Evolutionary conservation across 2,888 invertebrate species (phyloP), one percentile per base, ranked within the genome.

Genomic region (Polymixis flavicincta): DNA sequence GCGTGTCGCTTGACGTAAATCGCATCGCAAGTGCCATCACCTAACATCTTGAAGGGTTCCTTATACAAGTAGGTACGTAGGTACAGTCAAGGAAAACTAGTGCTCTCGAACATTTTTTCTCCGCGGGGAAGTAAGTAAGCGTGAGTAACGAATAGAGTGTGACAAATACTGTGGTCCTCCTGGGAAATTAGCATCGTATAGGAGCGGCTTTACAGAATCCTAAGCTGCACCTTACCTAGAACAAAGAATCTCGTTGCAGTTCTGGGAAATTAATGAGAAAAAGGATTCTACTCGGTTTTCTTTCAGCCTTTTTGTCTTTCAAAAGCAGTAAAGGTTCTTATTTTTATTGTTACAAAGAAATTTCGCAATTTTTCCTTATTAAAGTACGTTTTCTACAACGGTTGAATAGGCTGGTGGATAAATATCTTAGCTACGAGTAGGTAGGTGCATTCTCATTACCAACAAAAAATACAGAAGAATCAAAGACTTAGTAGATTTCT

Each of bases 151-250:
- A 90, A 91, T 89, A 89, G 85, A 91, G 85, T 87, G 89, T 91
- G 92, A 93, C 92, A 92, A 93, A 91, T 91, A 86, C 85, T 84
- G 74, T 69, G 63, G 68, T 66, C 70, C 93, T 82, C 91, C 0
- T 70, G 93, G 93, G 93, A 93, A 93, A 94, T 94, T 91, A 93
- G 84, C 66, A 72, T 48, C 70, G 77, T 82, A 84, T 85, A 76
- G 80, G 78, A 80, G 74, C 25, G 77, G 80, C 84, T 87, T 84
- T 73, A 66, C 83, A 80, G 90, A 87, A 90, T 78, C 77, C 77
- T 73, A 79, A 81, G 76, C 67, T 86, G 74, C 76, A 81, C 80
- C 66, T 78, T 80, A 82, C 87, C 74, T 70, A 76, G 70, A 73
- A 85, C 79, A 76, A 76, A 80, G 75, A 77, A 76, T 82, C 70